Conservation (phyloP, 53 echinoderm and acorn worm genomes). For the Holothuria scabra region DNA sequence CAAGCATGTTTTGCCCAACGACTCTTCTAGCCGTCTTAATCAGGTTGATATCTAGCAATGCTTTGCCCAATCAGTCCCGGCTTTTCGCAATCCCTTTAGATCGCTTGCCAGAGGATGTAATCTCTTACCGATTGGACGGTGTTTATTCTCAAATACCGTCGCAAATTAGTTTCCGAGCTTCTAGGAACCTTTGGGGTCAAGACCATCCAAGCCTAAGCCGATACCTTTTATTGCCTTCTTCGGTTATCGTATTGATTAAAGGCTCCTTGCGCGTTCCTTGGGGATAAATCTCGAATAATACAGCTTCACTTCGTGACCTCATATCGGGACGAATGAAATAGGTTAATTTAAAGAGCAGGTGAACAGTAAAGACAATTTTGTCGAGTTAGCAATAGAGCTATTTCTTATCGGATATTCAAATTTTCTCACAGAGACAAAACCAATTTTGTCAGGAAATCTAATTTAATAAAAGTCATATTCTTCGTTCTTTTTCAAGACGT, state of each 20-base stretch:
- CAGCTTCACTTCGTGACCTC: conserved; percentile 1
- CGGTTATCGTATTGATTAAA: conserved; percentile 36
- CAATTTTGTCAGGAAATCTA: too few relatives aligned
- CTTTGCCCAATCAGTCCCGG: not conserved
- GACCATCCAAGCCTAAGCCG: not conserved
- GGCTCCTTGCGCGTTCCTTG: conserved; percentile 27
- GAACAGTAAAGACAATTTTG: not conserved
- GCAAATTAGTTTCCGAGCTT: conserved; percentile 40
- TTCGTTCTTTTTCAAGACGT: too few relatives aligned
- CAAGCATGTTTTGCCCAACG: too few relatives aligned
- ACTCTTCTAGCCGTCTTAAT: too few relatives aligned
- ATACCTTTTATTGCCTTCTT: conserved; percentile 32
- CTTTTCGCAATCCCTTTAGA: conserved; percentile 13
- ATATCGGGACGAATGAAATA: not conserved
- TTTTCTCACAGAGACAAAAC: too few relatives aligned
- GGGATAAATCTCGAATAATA: conserved; percentile 9
- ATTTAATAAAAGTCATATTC: too few relatives aligned
- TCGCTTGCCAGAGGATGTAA: conserved; percentile 35
- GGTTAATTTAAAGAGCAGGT: conserved; percentile 49
- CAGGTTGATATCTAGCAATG: too few relatives aligned
- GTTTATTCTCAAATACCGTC: conserved; percentile 32
- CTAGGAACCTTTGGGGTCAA: conserved; percentile 1
- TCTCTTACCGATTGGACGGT: conserved; percentile 24
- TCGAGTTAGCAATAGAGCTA: too few relatives aligned
- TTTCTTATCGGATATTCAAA: too few relatives aligned